phyloP scores from a whole-genome alignment of 1,140 invertebrate species.

The Pectinophora gossypiella region DNA sequence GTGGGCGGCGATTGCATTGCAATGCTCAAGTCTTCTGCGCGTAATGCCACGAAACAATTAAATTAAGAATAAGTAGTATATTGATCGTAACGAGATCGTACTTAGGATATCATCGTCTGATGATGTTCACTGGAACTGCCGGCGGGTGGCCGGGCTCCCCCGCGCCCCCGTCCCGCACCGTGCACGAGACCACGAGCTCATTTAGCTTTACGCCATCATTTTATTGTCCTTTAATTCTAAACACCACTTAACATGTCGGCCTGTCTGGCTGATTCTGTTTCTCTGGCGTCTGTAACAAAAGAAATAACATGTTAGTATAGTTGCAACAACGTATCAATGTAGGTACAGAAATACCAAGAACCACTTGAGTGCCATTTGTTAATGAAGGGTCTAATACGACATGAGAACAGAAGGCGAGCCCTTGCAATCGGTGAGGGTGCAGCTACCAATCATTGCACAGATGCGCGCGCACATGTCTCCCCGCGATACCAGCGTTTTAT shows the following conservation, averaged over 20 bases:
- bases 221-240: conserved; percentile 49
- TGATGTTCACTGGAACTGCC: conserved; percentile 60
- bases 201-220: conserved; percentile 54
- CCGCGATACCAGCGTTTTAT: neutral
- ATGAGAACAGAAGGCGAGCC: conserved; percentile 20
- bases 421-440: conserved; percentile 19
- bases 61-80: conserved; percentile 43
- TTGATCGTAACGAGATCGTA: conserved; percentile 73
- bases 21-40: conserved; percentile 58
- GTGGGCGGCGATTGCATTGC: conserved; percentile 54
- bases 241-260: conserved; percentile 55
- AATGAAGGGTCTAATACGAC: conserved; percentile 20
- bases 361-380: conserved; percentile 7
- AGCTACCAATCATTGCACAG: conserved; percentile 37
- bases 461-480: conserved; percentile 38
- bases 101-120: conserved; percentile 69
- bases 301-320: conserved; percentile 32
- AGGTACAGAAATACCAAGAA: neutral
- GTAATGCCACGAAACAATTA: conserved; percentile 70
- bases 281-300: conserved; percentile 72
- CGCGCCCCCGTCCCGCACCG: conserved; percentile 13
- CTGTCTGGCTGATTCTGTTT: conserved; percentile 71
- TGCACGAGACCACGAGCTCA: conserved; percentile 43
- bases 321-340: conserved; percentile 4
- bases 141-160: conserved; percentile 5